Evolutionary conservation across 2,888 invertebrate species (phyloP).

Genomic region (Drosophila greeni): DNA sequence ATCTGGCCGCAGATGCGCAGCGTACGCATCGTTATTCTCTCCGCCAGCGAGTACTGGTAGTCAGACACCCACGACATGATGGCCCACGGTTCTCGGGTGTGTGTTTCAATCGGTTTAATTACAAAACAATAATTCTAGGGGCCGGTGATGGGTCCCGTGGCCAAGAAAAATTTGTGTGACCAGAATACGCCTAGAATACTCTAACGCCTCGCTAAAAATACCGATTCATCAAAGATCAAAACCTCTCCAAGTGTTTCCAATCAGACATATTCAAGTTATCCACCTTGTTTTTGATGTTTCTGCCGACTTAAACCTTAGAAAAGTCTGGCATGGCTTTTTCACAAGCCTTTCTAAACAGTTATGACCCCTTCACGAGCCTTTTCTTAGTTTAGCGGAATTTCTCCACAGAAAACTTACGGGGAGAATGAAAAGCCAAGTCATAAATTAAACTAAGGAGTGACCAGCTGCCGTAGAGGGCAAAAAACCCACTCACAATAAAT

Average conservation of each 20-base stretch:
- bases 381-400: no score
- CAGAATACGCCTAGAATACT: background rate
- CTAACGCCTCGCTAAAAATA: background rate
- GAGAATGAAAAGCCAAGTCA: no score
- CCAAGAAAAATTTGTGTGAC: constrained; percentile 3
- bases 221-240: background rate
- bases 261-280: background rate
- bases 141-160: constrained; percentile 7
- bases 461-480: background rate
- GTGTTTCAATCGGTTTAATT: background rate
- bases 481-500: background rate
- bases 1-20: constrained; percentile 89
- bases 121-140: constrained; percentile 10
- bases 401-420: no score
- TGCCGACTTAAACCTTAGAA: no score
- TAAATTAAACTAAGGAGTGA: no score
- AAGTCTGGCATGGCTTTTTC: no score
- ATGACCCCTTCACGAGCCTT: no score
- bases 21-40: constrained; percentile 84
- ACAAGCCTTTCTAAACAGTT: no score
- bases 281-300: background rate
- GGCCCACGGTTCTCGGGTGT: background rate
- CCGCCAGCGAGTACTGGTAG: constrained; percentile 86
- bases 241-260: background rate
- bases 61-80: constrained; percentile 91